phyloP scores from a whole-genome alignment of 2,113 vertebrate genomes.

The Pteropus alecto region DNA sequence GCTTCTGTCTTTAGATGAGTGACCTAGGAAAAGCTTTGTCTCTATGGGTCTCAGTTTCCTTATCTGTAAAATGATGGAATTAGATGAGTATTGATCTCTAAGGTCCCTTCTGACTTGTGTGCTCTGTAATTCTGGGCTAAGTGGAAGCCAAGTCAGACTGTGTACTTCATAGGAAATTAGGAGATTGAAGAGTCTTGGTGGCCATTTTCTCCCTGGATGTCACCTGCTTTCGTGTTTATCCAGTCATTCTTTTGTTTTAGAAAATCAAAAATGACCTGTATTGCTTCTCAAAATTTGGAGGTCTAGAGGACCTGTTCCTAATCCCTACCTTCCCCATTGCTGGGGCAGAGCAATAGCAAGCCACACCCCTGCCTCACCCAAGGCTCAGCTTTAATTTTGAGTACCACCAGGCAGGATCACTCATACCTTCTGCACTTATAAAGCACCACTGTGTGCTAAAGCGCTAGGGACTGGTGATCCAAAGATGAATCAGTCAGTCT shows the following conservation, averaged over 20 bases:
- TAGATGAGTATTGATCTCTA: not conserved
- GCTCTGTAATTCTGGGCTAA: not conserved
- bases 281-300: not conserved
- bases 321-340: not conserved
- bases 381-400: not conserved
- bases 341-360: not conserved
- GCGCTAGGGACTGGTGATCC: not conserved
- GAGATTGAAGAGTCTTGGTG: not conserved
- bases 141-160: not conserved
- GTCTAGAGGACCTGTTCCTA: not conserved
- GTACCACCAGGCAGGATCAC: not conserved
- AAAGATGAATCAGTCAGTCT: not conserved
- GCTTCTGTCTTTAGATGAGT: not conserved
- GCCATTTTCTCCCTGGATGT: not conserved
- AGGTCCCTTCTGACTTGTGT: not conserved
- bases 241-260: not conserved
- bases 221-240: not conserved
- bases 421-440: not conserved
- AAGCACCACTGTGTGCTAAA: not conserved
- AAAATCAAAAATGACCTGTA: not conserved
- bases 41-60: not conserved
- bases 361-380: not conserved
- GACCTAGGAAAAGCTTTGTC: conserved; percentile 16
- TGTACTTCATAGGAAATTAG: not conserved
- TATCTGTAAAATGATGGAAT: conserved; percentile 26